A percentile compares a stretch with the other conserved stretches of the same genome.
These are phyloP conservation scores for Octopus sinensis DNA, from an alignment of 1,140 invertebrate genomes.

Conservation along the genomic window DNA sequence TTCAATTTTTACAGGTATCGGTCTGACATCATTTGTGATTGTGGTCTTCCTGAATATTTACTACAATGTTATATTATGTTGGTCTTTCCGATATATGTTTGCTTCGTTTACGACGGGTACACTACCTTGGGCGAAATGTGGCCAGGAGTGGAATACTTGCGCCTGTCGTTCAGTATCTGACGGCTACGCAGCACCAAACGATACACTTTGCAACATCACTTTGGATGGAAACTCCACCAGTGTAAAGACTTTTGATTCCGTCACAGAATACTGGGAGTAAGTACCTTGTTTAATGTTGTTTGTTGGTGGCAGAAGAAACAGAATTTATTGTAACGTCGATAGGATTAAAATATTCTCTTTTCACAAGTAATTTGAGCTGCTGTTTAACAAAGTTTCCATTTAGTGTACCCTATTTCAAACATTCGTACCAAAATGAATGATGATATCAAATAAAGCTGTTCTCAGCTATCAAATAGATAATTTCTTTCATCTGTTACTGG, in stretches of 20 bases:
- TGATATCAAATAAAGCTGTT: no score
- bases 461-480: no score
- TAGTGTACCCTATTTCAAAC: no score
- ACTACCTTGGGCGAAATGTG: slow-evolving; percentile 73
- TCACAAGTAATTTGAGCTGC: no score
- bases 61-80: slow-evolving; percentile 93
- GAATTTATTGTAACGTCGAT: no score
- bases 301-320: no score
- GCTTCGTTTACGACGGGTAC: slow-evolving; percentile 51
- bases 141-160: slow-evolving; percentile 51
- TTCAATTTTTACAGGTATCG: background rate
- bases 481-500: no score
- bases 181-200: slow-evolving; percentile 72
- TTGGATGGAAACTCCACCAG: background rate
- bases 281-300: background rate
- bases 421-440: no score
- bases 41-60: slow-evolving; percentile 13
- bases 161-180: slow-evolving; percentile 48
- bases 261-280: slow-evolving; percentile 47
- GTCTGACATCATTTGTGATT: background rate
- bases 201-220: slow-evolving; percentile 50
- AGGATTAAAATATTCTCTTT: no score
- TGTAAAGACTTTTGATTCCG: slow-evolving; percentile 22
- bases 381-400: no score
- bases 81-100: slow-evolving; percentile 87